Percentiles rank a stretch among this genome's conserved stretches.
These are phyloP conservation scores for Meriones psammophilus DNA, from an alignment of 2,797 vertebrate species.

Conservation along the genomic window DNA sequence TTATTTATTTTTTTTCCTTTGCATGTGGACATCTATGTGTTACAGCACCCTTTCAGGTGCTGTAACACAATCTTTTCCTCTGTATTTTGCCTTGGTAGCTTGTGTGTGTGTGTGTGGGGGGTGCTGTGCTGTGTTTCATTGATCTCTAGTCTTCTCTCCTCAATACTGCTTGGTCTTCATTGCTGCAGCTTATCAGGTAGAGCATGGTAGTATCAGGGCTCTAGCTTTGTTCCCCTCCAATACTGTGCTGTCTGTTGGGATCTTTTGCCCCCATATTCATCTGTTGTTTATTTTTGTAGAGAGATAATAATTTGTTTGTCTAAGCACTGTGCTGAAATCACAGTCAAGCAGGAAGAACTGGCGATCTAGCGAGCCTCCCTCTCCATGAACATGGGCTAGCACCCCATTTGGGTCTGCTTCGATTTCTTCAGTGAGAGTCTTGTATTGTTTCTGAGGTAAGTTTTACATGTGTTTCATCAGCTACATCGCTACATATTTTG, in stretches of 20 bases:
- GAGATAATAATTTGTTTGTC: not conserved
- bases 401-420: not conserved
- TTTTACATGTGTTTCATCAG: no score
- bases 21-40: not conserved
- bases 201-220: not conserved
- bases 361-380: not conserved
- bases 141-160: not conserved
- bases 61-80: not conserved
- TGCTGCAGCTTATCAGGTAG: not conserved
- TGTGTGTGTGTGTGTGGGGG: not conserved
- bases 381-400: not conserved
- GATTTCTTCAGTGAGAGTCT: not conserved
- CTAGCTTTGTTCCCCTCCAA: not conserved
- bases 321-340: not conserved
- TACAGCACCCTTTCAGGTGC: not conserved
- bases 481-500: not conserved
- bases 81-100: not conserved
- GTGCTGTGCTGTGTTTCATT: not conserved
- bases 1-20: not conserved
- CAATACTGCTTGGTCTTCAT: not conserved
- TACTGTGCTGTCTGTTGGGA: not conserved
- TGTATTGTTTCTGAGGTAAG: not conserved
- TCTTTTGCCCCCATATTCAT: not conserved
- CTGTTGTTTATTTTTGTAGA: not conserved
- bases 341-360: not conserved